Percentiles rank a stretch among this genome's conserved stretches.
Conservation (phyloP, 1,140 invertebrate species). For the Acyrthosiphon pisum region DNA sequence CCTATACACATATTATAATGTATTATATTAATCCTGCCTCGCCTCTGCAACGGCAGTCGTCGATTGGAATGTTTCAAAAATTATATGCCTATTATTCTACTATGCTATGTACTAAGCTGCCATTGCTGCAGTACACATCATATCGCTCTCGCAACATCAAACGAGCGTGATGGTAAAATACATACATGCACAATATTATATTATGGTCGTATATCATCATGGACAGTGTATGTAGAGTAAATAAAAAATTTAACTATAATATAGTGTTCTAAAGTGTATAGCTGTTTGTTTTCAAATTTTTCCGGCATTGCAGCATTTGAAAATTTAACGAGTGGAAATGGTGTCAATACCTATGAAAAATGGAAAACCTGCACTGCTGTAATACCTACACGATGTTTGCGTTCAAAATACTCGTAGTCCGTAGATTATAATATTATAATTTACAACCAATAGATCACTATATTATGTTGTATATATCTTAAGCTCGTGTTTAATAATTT, state of each 20-base stretch:
- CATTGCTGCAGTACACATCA: background rate
- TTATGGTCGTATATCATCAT: background rate
- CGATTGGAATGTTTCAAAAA: constrained; percentile 16
- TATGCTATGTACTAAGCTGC: background rate
- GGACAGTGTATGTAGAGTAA: background rate
- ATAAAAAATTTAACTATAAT: background rate
- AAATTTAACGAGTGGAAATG: background rate
- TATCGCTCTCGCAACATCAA: background rate
- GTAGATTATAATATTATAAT: background rate
- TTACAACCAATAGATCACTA: no score
- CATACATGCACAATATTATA: background rate
- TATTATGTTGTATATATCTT: no score
- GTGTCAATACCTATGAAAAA: no score
- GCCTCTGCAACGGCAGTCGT: background rate
- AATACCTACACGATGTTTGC: background rate
- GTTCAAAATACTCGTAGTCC: background rate
- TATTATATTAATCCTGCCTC: background rate
- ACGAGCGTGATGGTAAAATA: background rate
- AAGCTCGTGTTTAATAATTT: no score
- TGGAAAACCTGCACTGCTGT: background rate
- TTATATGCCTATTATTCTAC: background rate
- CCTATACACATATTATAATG: background rate
- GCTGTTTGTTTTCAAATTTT: background rate
- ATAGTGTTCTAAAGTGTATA: background rate
- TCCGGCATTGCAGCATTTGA: background rate